A percentile compares a stretch with the other conserved stretches of the same genome.
These are phyloP conservation scores for Bradysia coprophila DNA, from an alignment of 1,140 invertebrate genomes.

Conservation along the genomic window DNA sequence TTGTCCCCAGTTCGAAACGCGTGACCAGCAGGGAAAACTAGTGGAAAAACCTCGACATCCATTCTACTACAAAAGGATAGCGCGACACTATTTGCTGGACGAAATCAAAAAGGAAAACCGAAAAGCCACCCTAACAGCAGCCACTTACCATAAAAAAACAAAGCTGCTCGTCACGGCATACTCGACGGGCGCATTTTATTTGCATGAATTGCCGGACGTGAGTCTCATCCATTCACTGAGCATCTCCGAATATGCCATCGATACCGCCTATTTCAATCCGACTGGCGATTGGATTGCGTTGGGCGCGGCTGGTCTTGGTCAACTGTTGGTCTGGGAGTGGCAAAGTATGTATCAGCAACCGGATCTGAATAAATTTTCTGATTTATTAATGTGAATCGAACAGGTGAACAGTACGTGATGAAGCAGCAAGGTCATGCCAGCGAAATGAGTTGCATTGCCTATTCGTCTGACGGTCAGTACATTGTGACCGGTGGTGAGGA, in stretches of 20 bases:
- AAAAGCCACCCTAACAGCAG: slow-evolving; percentile 46
- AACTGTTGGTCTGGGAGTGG: slow-evolving; percentile 97
- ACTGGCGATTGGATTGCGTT: slow-evolving; percentile 91
- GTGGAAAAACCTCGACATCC: slow-evolving; percentile 25
- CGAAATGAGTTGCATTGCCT: slow-evolving; percentile 71
- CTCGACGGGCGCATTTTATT: slow-evolving; percentile 63
- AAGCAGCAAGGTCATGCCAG: slow-evolving; percentile 92
- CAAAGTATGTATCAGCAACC: slow-evolving; percentile 44
- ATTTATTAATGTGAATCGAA: neutral
- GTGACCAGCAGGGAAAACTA: slow-evolving; percentile 9
- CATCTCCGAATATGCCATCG: slow-evolving; percentile 63
- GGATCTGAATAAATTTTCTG: neutral
- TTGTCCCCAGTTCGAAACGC: neutral
- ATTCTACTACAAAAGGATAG: slow-evolving; percentile 45
- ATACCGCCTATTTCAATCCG: slow-evolving; percentile 60
- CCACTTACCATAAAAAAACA: slow-evolving; percentile 57
- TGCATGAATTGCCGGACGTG: slow-evolving; percentile 85
- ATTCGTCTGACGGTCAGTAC: slow-evolving; percentile 79
- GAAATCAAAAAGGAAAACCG: slow-evolving; percentile 37
- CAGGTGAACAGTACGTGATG: slow-evolving; percentile 84
- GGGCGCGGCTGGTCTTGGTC: slow-evolving; percentile 66
- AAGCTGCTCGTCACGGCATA: slow-evolving; percentile 68
- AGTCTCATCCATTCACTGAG: slow-evolving; percentile 82
- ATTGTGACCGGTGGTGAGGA: slow-evolving; percentile 89
- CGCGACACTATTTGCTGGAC: slow-evolving; percentile 52